Evolutionary conservation across 2,113 vertebrate species (phyloP).

Genomic region (Danio rerio): GRCz12tu NC_133183.1:23818001-23818500

Average conservation of each 20-base stretch:
- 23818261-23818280: neutral
- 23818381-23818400: neutral
- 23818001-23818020: neutral
- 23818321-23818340: neutral
- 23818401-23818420: neutral
- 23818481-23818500: too few species aligned
- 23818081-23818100: too few species aligned
- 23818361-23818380: neutral
- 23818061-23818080: neutral
- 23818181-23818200: slow-evolving; percentile 26
- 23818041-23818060: neutral
- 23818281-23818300: neutral
- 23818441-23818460: too few species aligned
- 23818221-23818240: slow-evolving; percentile 25
- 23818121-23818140: slow-evolving; percentile 13
- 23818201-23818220: slow-evolving; percentile 36
- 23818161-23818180: slow-evolving; percentile 47
- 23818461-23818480: too few species aligned
- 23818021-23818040: neutral
- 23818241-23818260: slow-evolving; percentile 15
- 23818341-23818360: neutral
- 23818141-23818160: slow-evolving; percentile 17
- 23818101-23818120: too few species aligned
- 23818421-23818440: neutral
- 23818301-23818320: slow-evolving; percentile 4